Evolutionary conservation across 2,888 invertebrate species (phyloP).

Genomic region (Andrena flavipes): DNA sequence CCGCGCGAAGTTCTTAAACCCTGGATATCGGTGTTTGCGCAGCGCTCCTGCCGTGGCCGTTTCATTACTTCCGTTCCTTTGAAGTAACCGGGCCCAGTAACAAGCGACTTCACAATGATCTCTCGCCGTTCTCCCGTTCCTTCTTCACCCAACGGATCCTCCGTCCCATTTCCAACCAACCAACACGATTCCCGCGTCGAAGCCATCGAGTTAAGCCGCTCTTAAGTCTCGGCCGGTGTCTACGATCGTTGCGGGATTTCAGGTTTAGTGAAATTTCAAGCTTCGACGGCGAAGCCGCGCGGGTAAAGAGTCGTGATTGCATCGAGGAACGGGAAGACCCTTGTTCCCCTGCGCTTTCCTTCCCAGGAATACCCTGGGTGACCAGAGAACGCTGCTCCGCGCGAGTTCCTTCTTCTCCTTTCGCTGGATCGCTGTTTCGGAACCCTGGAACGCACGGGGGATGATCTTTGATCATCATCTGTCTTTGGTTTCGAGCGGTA

Average conservation of each 20-base stretch:
- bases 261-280: conserved; percentile 60
- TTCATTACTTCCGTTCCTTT: conserved; percentile 35
- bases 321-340: conserved; percentile 4
- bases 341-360: background rate
- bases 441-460: no score
- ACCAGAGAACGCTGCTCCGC: background rate
- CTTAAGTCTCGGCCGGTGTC: conserved; percentile 48
- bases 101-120: background rate
- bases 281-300: conserved; percentile 33
- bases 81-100: conserved; percentile 26
- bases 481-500: no score
- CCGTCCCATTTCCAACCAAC: conserved; percentile 19
- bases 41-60: conserved; percentile 5
- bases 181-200: conserved; percentile 28
- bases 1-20: conserved; percentile 14
- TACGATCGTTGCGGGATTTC: conserved; percentile 58
- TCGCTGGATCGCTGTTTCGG: background rate
- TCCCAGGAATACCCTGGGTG: background rate
- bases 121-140: background rate
- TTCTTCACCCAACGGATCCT: conserved; percentile 11
- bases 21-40: conserved; percentile 31
- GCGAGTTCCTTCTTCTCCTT: background rate
- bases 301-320: conserved; percentile 51
- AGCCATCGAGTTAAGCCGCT: conserved; percentile 52
- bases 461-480: no score